Evolutionary conservation across 2,888 invertebrate genomes (phyloP).

Genomic region (Callosobruchus maculatus): DNA sequence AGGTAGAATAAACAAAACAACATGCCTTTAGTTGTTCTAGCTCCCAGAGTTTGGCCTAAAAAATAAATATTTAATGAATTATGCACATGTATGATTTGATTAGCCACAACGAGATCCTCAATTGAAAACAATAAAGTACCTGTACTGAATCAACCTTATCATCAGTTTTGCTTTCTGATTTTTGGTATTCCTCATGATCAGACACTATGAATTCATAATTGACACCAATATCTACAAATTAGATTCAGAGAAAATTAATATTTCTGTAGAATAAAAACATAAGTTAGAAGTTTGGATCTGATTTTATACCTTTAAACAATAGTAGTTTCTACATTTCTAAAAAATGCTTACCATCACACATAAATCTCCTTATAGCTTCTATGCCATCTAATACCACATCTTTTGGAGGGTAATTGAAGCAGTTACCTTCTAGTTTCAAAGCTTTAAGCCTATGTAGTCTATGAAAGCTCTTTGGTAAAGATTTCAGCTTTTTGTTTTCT

Average conservation of each 20-base stretch:
- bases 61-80: slow-evolving; percentile 27
- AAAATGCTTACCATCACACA: slow-evolving; percentile 52
- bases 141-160: slow-evolving; percentile 42
- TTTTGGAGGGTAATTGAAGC: slow-evolving; percentile 63
- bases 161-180: slow-evolving; percentile 8
- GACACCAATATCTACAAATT: slow-evolving; percentile 45
- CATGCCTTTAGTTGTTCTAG: slow-evolving; percentile 61
- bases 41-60: slow-evolving; percentile 58
- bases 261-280: background rate
- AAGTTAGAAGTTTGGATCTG: background rate
- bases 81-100: background rate
- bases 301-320: background rate
- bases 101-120: background rate
- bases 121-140: slow-evolving; percentile 23
- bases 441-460: slow-evolving; percentile 59
- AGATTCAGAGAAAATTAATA: background rate
- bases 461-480: slow-evolving; percentile 64
- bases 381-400: slow-evolving; percentile 60
- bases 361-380: slow-evolving; percentile 62
- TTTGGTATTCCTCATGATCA: slow-evolving; percentile 37
- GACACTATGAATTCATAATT: slow-evolving; percentile 51
- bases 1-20: slow-evolving; percentile 39
- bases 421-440: slow-evolving; percentile 60
- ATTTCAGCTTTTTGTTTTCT: slow-evolving; percentile 57
- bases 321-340: background rate